These are phyloP conservation scores for Sturnira hondurensis DNA, from an alignment of 2,113 vertebrate genomes.

Conservation along the genomic window DNA sequence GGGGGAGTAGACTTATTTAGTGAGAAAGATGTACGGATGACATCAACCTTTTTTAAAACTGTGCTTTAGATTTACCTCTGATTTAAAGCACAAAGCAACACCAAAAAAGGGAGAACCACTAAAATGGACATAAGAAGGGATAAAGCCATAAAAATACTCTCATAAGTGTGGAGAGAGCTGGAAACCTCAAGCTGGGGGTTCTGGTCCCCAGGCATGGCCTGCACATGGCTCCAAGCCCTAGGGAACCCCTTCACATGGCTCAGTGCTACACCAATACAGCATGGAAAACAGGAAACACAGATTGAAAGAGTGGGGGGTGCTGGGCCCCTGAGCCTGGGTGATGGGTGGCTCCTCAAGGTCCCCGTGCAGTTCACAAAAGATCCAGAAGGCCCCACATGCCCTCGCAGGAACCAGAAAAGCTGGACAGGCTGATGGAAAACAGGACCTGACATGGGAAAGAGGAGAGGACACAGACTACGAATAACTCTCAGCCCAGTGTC, in stretches of 20 bases:
- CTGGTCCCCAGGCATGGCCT: not conserved
- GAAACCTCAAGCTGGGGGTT: not conserved
- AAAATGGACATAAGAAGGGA: not conserved
- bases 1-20: too few species aligned
- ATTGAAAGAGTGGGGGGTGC: not conserved
- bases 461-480: not conserved
- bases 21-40: not conserved
- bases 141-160: not conserved
- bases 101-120: not conserved
- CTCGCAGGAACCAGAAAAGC: not conserved
- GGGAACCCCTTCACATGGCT: not conserved
- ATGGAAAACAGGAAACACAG: too few species aligned
- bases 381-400: too few species aligned
- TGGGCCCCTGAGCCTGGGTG: not conserved
- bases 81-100: constrained; percentile 12
- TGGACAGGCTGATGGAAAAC: not conserved
- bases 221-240: not conserved
- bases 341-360: too few species aligned
- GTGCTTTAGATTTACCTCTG: not conserved
- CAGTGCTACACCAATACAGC: accelerated
- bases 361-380: not conserved
- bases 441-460: not conserved
- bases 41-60: not conserved
- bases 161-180: not conserved
- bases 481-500: not conserved